Conservation (phyloP, 2,113 vertebrate genomes). For the Sander lucioperca region DNA sequence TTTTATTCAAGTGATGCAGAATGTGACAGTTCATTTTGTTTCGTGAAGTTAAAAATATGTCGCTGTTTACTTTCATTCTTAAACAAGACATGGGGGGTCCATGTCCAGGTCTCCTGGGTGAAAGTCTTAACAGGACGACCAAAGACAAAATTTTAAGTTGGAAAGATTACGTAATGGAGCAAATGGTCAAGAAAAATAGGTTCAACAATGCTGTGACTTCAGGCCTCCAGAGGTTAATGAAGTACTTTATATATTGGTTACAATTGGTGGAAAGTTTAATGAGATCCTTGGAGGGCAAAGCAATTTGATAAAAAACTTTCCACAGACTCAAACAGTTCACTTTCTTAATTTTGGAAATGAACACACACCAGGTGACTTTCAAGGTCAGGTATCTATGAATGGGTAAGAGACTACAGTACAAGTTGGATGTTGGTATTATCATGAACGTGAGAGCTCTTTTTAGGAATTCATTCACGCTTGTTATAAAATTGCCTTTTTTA, state of each 20-base stretch:
- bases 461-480: background rate
- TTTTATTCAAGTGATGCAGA: too few species aligned
- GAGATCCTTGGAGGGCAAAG: constrained; percentile 23
- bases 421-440: background rate
- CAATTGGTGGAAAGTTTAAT: constrained; percentile 4
- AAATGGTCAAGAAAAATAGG: background rate
- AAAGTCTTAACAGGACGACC: too few species aligned
- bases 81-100: too few species aligned
- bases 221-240: too few species aligned
- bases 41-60: too few species aligned
- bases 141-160: too few species aligned
- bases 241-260: too few species aligned
- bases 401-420: too few species aligned
- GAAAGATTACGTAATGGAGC: too few species aligned
- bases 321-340: background rate
- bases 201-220: background rate
- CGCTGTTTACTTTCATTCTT: too few species aligned
- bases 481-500: background rate
- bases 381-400: background rate
- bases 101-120: too few species aligned
- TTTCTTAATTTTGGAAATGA: background rate
- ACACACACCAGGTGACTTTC: background rate
- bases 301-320: background rate
- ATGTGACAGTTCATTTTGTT: too few species aligned
- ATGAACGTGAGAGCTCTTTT: background rate